Base-by-base conservation (phyloP, 2,113 vertebrate species). In the Hemicordylus capensis region DNA sequence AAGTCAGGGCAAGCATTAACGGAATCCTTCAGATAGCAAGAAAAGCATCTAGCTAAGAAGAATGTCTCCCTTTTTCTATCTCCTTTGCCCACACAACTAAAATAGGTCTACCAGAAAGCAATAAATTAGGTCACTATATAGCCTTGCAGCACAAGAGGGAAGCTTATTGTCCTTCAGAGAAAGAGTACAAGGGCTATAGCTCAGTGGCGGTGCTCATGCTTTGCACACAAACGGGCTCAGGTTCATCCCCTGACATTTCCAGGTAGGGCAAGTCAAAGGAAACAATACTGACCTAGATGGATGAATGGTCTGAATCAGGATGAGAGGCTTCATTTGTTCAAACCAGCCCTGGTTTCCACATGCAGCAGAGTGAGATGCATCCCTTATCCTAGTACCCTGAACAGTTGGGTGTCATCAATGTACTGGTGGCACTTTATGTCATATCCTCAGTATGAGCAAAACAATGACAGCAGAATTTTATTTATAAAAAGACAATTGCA, bases 401-500 rank as follows among this genome's bases (percentile, higher is more conserved):
- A 66, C 31, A 4, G 31, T 66, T 54, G 51, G 6, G 51, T 54
- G 6, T 51, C 48, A 51, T 51, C 12, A 51, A 12, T 12, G 12
- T 51, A 51, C 48, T 51, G 48, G 12, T 51, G 12, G 48, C 48
- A 51, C 48, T 51, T 51, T 12, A 51, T 6, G 12, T 51, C 6
- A 51, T 51, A 8, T 51, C 48, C 12, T 51, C 12, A 51, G 48
- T 12, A 82, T 1, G 85, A 92, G 88, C 80, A 6, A 15, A 56
- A 44, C 48, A 4, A 6, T 63, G 51, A 76, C 24, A 89, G 10
- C 20, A 56, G 10, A 84, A 28, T 9, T 34, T 74, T 67, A 81
- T 48, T 51, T 11, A 69, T 76, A 34, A 26, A 61, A 54, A 76
- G 73, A 73, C 76, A 0, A 20, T 93, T 86, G 76, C 54, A 89